A percentile compares a stretch with the other conserved stretches of the same genome.
Evolutionary conservation across 2,113 vertebrate species (phyloP).

Genomic region (Australoheros scitulus): DNA sequence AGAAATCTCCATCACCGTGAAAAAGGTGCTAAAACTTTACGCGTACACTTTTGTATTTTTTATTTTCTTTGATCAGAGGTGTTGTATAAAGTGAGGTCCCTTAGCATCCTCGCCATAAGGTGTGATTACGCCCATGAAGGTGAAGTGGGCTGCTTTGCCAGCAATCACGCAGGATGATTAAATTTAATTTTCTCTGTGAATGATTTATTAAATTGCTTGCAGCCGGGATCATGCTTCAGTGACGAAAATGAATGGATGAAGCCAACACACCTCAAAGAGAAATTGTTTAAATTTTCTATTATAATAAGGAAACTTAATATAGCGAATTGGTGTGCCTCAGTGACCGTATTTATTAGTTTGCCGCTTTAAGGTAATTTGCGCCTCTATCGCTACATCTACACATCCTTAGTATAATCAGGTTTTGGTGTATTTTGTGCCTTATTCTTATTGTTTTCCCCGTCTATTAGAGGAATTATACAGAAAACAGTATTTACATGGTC

Average conservation of each 20-base stretch:
- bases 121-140: slow-evolving; percentile 30
- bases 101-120: not conserved
- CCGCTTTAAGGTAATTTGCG: not conserved
- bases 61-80: not conserved
- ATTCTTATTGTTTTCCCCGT: not conserved
- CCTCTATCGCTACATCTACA: not conserved
- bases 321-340: not conserved
- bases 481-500: not conserved
- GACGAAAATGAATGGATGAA: not conserved
- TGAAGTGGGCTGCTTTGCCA: not conserved
- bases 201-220: slow-evolving; percentile 30
- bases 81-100: not conserved
- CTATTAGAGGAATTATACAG: not conserved
- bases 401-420: not conserved
- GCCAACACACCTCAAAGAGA: not conserved
- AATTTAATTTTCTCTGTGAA: slow-evolving; percentile 34
- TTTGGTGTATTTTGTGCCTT: not conserved
- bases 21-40: not conserved
- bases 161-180: not conserved
- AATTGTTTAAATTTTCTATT: not conserved
- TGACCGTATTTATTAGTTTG: not conserved
- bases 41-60: not conserved
- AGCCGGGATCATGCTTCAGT: slow-evolving; percentile 14
- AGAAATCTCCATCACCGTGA: not conserved
- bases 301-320: not conserved